Conservation (phyloP, 1,140 invertebrate species). For the Drosophila lini region DNA sequence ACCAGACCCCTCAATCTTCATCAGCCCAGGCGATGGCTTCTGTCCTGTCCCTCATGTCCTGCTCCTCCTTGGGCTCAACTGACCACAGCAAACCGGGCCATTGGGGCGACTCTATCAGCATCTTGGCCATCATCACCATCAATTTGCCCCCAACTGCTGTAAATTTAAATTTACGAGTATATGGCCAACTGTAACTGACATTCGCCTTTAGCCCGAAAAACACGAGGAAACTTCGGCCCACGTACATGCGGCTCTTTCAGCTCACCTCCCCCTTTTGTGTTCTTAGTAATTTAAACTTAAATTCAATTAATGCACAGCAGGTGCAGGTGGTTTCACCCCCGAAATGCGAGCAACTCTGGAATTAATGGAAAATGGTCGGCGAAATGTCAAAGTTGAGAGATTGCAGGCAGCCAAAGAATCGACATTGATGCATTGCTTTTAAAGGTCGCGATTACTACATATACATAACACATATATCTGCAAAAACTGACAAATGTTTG, state of each 20-base stretch:
- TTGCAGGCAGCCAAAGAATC: constrained; percentile 16
- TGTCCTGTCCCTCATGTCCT: neutral
- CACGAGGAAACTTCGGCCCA: constrained; percentile 18
- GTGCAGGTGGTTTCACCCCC: constrained; percentile 2
- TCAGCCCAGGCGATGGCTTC: constrained; percentile 15
- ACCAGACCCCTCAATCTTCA: constrained; percentile 47
- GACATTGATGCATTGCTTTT: constrained; percentile 22
- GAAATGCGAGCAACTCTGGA: constrained; percentile 3
- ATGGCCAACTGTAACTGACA: constrained; percentile 26
- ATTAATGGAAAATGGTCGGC: constrained; percentile 17
- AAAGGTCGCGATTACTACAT: constrained; percentile 1
- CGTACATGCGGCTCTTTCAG: constrained; percentile 12
- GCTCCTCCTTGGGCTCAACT: constrained; percentile 29
- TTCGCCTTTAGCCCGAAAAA: constrained; percentile 7
- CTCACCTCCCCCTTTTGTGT: neutral
- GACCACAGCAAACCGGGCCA: constrained; percentile 60
- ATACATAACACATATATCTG: neutral
- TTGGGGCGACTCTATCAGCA: constrained; percentile 45
- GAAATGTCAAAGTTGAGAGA: constrained; percentile 37
- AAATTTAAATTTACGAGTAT: constrained; percentile 57
- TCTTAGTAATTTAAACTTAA: constrained; percentile 25
- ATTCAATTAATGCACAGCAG: constrained; percentile 51
- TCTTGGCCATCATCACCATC: constrained; percentile 33
- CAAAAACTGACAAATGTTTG: constrained; percentile 11
- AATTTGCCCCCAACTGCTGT: constrained; percentile 6